phyloP scores from a whole-genome alignment of 2,888 invertebrate species.

The Acholoe squamosa region DNA sequence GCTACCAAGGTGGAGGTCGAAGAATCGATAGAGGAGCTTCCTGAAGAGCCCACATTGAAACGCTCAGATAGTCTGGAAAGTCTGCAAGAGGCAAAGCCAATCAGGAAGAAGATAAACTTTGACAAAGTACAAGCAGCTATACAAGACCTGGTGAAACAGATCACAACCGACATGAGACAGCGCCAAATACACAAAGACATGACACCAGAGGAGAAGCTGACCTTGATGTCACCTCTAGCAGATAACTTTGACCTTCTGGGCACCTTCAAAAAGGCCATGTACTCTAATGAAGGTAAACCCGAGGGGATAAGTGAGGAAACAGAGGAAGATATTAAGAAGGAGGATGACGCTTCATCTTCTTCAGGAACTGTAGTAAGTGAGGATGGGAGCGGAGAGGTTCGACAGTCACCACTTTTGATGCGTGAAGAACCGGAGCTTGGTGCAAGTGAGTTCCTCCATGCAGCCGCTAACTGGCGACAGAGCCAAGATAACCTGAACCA shows the following conservation, averaged over 20 bases:
- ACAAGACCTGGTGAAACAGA: slow-evolving; percentile 69
- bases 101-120: slow-evolving; percentile 67
- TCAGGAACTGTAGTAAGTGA: slow-evolving; percentile 15
- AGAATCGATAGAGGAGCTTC: not conserved
- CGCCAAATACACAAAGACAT: slow-evolving; percentile 57
- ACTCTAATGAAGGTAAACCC: slow-evolving; percentile 1
- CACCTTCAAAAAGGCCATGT: slow-evolving; percentile 55
- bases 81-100: slow-evolving; percentile 39
- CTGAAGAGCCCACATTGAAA: slow-evolving; percentile 45
- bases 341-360: slow-evolving; percentile 47
- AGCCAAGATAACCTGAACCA: slow-evolving; percentile 37
- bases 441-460: slow-evolving; percentile 26
- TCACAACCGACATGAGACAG: slow-evolving; percentile 67
- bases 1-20: not conserved
- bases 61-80: slow-evolving; percentile 45
- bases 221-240: slow-evolving; percentile 51
- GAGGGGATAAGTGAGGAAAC: slow-evolving; percentile 44
- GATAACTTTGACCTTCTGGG: slow-evolving; percentile 56
- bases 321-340: slow-evolving; percentile 31
- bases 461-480: slow-evolving; percentile 48
- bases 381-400: slow-evolving; percentile 23
- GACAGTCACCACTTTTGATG: not conserved
- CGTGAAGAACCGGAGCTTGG: not conserved
- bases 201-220: slow-evolving; percentile 63
- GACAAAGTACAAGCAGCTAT: slow-evolving; percentile 70